phyloP scores from a whole-genome alignment of 2,888 invertebrate genomes.

The Ceriagrion tenellum region DNA sequence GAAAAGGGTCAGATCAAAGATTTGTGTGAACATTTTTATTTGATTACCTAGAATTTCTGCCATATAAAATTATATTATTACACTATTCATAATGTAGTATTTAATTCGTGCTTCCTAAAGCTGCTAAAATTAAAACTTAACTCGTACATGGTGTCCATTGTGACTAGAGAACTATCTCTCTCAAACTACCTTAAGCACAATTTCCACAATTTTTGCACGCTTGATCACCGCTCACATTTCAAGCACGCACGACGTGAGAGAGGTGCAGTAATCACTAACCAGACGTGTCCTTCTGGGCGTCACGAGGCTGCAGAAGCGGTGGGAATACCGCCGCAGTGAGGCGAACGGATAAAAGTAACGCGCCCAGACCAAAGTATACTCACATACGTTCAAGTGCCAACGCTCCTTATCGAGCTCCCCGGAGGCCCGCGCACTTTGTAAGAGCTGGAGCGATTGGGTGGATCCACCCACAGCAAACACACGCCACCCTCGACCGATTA shows the following conservation, averaged over 20 bases:
- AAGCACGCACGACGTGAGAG: neutral
- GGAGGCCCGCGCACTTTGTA: neutral
- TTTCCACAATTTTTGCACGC: neutral
- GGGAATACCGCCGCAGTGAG: neutral
- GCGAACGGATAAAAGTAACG: neutral
- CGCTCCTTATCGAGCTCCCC: neutral
- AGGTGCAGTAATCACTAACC: neutral
- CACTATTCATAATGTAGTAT: too few species aligned
- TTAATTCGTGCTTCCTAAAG: too few species aligned
- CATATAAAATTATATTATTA: too few species aligned
- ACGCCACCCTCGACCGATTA: neutral
- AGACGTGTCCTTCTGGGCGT: neutral
- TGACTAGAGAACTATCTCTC: too few species aligned
- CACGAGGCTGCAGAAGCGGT: neutral
- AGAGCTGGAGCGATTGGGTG: neutral
- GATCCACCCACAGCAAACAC: neutral
- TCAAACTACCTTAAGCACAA: too few species aligned
- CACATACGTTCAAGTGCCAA: conserved; percentile 6
- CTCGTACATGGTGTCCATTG: too few species aligned
- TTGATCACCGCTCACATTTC: neutral
- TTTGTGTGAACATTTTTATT: too few species aligned
- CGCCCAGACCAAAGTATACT: neutral
- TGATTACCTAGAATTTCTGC: too few species aligned
- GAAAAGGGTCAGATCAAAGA: too few species aligned
- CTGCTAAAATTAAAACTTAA: too few species aligned